A percentile compares a stretch with the other conserved stretches of the same genome.
These are phyloP conservation scores for Sebastes matsubarae DNA, from an alignment of 2,797 vertebrate species.

Conservation along the genomic window DNA sequence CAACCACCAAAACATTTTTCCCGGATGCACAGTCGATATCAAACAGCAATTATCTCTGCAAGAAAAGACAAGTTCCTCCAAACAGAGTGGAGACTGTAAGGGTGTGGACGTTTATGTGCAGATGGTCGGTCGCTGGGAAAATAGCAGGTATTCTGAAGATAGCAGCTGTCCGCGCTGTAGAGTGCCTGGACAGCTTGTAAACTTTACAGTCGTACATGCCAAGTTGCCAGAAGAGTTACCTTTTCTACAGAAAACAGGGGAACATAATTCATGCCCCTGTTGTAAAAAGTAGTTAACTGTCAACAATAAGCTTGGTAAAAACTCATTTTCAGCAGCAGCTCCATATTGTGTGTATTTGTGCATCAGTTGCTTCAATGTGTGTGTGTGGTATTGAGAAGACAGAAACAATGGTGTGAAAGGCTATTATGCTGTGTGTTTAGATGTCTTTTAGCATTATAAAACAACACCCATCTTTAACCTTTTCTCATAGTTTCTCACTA, in stretches of 20 bases:
- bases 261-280: not conserved
- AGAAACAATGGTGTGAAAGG: not conserved
- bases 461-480: not conserved
- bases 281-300: not conserved
- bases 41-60: conserved; percentile 79
- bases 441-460: not conserved
- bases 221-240: conserved; percentile 1
- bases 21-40: conserved; percentile 72
- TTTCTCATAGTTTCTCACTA: not conserved
- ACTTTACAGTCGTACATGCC: conserved; percentile 17
- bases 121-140: conserved; percentile 60
- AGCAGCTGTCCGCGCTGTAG: conserved; percentile 48
- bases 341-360: not conserved
- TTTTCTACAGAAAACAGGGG: not conserved
- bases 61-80: conserved; percentile 73
- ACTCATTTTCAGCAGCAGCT: not conserved
- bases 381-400: not conserved
- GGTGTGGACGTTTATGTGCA: conserved; percentile 53
- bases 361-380: not conserved
- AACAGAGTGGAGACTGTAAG: conserved; percentile 47
- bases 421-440: not conserved
- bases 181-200: conserved; percentile 31
- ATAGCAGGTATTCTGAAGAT: conserved; percentile 33
- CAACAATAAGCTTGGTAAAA: not conserved
- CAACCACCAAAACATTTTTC: conserved; percentile 51